Evolutionary conservation across 2,797 vertebrate genomes (phyloP), one percentile per base, ranked within the genome.

Genomic region (Lagorchestes hirsutus): DNA sequence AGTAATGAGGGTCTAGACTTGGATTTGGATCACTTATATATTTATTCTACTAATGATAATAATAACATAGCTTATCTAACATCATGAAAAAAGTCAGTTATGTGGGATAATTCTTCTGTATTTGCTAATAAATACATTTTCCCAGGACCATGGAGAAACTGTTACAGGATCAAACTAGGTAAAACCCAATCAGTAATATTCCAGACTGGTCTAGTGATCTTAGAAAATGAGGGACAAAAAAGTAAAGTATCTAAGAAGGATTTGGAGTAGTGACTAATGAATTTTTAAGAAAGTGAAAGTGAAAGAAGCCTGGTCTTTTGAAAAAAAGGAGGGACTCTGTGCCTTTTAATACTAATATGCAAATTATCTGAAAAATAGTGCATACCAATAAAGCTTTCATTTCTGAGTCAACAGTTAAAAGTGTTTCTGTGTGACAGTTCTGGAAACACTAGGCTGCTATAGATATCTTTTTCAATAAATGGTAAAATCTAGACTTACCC

Each of bases 401-500:
- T 50, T 87, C 9, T 46, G 22, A 50, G 74, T 87, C 40, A 87
- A 50, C 24, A 87, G 18, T 46, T 87, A 27, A 46, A 55, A 24
- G 24, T 50, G 24, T 50, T 87, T 87, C 24, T 27, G 40, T 8
- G n/a, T 4, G 2, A 82, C 24, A 50, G 40, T 1, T 87, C 27
- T 50, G 40, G 40, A 50, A 87, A 87, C 18, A 87, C 74, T 87
- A 87, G 40, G 40, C 22, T 50, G 40, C 40, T 50, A 28, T 0
- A 87, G 74, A 3, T 50, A 24, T 87, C 40, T 87, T 46, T 87
- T 87, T 50, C n/a, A 50, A 40, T 46, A 87, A 87, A 87, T 87
- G 74, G 3, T 87, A 87, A 82, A 87, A 87, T 87, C 74, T 87
- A 87, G 74, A 87, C 74, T 87, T 87, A 87, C 74, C 74, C 74